Evolutionary conservation across 2,113 vertebrate genomes (phyloP).

Genomic region (Melanostigma gelatinosum): DNA sequence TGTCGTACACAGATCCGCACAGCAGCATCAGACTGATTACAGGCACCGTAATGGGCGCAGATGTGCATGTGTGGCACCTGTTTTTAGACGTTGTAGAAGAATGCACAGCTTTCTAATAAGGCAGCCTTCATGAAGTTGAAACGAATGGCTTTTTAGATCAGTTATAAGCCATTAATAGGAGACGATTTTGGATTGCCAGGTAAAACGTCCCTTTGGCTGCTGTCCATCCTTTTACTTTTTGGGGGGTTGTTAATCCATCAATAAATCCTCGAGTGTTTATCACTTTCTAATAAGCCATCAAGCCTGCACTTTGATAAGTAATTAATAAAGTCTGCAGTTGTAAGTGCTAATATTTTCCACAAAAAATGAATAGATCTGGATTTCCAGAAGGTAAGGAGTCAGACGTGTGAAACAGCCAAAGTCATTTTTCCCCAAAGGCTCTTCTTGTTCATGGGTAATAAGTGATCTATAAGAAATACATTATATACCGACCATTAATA

Average conservation of each 20-base stretch:
- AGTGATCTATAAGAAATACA: not conserved
- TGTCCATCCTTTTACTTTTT: not conserved
- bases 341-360: not conserved
- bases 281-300: not conserved
- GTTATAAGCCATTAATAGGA: not conserved
- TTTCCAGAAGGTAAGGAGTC: not conserved
- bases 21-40: slow-evolving; percentile 49
- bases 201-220: not conserved
- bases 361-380: not conserved
- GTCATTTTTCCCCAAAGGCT: not conserved
- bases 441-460: not conserved
- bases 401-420: not conserved
- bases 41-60: slow-evolving; percentile 31
- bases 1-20: slow-evolving; percentile 31
- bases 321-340: not conserved
- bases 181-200: not conserved
- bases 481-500: slow-evolving; percentile 4
- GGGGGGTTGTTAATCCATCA: not conserved
- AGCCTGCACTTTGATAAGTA: not conserved
- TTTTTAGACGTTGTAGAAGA: slow-evolving; percentile 9
- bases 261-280: not conserved
- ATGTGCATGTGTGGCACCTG: not conserved
- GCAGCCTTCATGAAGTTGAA: not conserved
- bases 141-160: not conserved
- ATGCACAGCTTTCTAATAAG: not conserved